phyloP scores from a whole-genome alignment of 2,113 vertebrate genomes.

The Neoarius graeffei region DNA sequence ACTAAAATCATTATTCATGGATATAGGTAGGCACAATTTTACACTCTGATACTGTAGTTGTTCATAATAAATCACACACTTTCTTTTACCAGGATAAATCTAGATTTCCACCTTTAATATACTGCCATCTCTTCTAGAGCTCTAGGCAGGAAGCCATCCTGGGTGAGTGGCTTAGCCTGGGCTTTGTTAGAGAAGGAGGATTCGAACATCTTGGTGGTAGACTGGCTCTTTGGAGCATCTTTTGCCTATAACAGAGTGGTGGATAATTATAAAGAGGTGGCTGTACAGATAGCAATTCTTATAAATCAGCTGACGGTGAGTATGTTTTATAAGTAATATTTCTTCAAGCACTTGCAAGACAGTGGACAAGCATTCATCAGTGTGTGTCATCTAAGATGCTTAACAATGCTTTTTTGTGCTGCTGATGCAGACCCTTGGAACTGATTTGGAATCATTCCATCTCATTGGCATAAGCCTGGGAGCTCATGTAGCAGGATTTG shows the following conservation, averaged over 20 bases:
- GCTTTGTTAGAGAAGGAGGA: conserved; percentile 72
- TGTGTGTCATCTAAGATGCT: background rate
- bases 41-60: background rate
- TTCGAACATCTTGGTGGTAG: conserved; percentile 85
- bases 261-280: conserved; percentile 82
- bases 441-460: conserved; percentile 81
- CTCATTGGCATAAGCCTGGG: conserved; percentile 92
- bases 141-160: conserved; percentile 86
- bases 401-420: conserved; percentile 18
- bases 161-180: conserved; percentile 78
- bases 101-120: background rate
- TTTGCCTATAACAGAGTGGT: conserved; percentile 83
- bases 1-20: conserved; percentile 93
- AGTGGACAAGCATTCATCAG: background rate
- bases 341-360: background rate
- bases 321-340: background rate
- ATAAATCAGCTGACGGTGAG: conserved; percentile 79
- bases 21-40: conserved; percentile 81
- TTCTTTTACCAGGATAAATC: background rate
- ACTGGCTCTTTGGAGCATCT: conserved; percentile 87
- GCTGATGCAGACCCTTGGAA: conserved; percentile 76
- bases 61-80: background rate
- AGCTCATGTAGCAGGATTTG: conserved; percentile 86
- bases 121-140: conserved; percentile 66
- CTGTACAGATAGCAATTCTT: conserved; percentile 80